Conservation (phyloP, 2,797 vertebrate species). For the Microchirus variegatus region DNA sequence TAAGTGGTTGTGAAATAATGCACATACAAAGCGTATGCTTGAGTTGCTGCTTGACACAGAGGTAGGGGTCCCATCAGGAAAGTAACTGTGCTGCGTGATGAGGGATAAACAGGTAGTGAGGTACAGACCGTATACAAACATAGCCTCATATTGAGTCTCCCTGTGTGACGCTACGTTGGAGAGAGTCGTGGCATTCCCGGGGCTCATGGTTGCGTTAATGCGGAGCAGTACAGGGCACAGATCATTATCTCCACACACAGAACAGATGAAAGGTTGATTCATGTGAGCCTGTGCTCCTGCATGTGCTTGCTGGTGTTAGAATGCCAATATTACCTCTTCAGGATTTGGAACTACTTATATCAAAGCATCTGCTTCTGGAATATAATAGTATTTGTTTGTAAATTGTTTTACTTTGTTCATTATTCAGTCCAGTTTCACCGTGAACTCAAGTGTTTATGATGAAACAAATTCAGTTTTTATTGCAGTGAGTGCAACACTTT, state of each 20-base stretch:
- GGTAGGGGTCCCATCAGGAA: constrained; percentile 55
- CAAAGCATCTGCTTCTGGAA: too few relatives aligned
- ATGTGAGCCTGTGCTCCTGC: constrained; percentile 1
- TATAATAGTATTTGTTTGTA: too few relatives aligned
- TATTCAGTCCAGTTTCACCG: too few relatives aligned
- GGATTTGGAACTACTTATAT: too few relatives aligned
- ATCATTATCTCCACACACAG: constrained; percentile 54
- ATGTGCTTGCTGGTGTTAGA: constrained; percentile 21
- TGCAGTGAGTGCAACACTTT: too few relatives aligned
- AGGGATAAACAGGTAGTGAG: constrained; percentile 50
- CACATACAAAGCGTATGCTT: constrained; percentile 38
- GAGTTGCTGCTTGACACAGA: constrained; percentile 40
- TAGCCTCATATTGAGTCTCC: constrained; percentile 15
- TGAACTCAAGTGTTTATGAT: too few relatives aligned
- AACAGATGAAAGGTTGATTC: constrained; percentile 41
- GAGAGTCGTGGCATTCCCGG: constrained; percentile 57
- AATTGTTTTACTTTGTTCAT: too few relatives aligned
- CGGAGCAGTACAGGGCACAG: constrained; percentile 43
- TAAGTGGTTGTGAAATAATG: constrained; percentile 53
- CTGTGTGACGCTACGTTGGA: neutral
- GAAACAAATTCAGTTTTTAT: too few relatives aligned
- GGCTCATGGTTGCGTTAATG: constrained; percentile 63
- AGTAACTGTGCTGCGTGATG: constrained; percentile 56
- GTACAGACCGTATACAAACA: constrained; percentile 32
- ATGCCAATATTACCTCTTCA: too few relatives aligned